These are phyloP conservation scores for Cancer borealis DNA, from an alignment of 2,888 invertebrate species.

Conservation along the genomic window DNA sequence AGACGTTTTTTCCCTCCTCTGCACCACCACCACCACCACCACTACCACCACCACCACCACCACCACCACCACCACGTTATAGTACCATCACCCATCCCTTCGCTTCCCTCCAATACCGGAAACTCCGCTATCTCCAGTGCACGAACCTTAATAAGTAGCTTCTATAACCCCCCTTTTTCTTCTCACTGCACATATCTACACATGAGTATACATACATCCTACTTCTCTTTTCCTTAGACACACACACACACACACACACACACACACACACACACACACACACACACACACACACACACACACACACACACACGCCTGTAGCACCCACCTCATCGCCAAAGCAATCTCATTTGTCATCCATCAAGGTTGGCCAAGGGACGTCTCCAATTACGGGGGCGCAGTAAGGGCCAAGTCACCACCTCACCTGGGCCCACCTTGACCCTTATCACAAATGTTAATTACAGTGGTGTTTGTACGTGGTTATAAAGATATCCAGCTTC, in stretches of 20 bases:
- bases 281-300: not conserved
- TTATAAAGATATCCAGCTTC: conserved; percentile 66
- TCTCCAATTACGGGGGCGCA: conserved; percentile 58
- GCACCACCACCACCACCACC: not conserved
- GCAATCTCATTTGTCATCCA: conserved; percentile 40
- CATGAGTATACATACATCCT: not conserved
- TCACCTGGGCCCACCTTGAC: conserved; percentile 35
- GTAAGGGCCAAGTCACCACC: conserved; percentile 43
- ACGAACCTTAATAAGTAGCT: not conserved
- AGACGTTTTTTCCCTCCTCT: too few relatives aligned
- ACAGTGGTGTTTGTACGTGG: conserved; percentile 68
- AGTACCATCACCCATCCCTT: not conserved
- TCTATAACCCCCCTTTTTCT: not conserved
- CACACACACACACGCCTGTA: not conserved
- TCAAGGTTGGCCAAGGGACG: not conserved
- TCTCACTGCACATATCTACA: too few relatives aligned
- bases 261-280: not conserved
- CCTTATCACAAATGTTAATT: conserved; percentile 70
- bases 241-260: conserved; percentile 1
- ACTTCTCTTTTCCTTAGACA: not conserved
- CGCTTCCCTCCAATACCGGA: not conserved
- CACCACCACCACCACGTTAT: not conserved
- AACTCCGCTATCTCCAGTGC: not conserved
- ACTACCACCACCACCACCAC: not conserved
- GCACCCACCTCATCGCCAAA: conserved; percentile 13